A percentile compares a stretch with the other conserved stretches of the same genome.
These are phyloP conservation scores for Amblyopsis rosae DNA, from an alignment of 2,113 vertebrate species.

Conservation along the genomic window DNA sequence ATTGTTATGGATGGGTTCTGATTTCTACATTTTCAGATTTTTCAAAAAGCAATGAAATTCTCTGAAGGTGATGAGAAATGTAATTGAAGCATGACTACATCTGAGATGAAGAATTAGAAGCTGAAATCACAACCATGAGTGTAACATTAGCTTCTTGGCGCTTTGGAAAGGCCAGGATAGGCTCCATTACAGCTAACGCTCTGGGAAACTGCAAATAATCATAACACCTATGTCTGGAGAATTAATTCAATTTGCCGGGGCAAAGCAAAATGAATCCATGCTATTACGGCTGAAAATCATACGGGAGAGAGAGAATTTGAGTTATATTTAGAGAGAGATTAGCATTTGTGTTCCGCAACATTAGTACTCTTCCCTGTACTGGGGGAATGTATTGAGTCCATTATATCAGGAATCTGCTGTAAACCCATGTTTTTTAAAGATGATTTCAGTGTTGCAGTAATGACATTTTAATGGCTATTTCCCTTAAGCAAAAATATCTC, in stretches of 20 bases:
- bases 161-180: background rate
- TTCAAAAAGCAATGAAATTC: background rate
- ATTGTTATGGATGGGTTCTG: conserved; percentile 38
- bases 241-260: conserved; percentile 60
- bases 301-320: conserved; percentile 53
- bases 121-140: conserved; percentile 16
- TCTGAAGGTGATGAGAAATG: conserved; percentile 16
- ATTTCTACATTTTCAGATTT: too few species aligned
- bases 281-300: conserved; percentile 49
- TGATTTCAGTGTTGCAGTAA: conserved; percentile 66
- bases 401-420: conserved; percentile 60
- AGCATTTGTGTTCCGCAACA: conserved; percentile 76
- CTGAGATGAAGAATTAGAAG: conserved; percentile 15
- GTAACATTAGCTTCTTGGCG: background rate
- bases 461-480: conserved; percentile 75
- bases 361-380: conserved; percentile 54
- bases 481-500: conserved; percentile 71
- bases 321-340: conserved; percentile 72
- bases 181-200: conserved; percentile 37
- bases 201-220: conserved; percentile 47
- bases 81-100: conserved; percentile 34
- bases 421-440: conserved; percentile 66
- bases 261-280: conserved; percentile 47
- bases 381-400: conserved; percentile 64
- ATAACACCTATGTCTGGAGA: conserved; percentile 55